phyloP scores from a whole-genome alignment of 2,113 vertebrate species.

The Maccullochella peelii region DNA sequence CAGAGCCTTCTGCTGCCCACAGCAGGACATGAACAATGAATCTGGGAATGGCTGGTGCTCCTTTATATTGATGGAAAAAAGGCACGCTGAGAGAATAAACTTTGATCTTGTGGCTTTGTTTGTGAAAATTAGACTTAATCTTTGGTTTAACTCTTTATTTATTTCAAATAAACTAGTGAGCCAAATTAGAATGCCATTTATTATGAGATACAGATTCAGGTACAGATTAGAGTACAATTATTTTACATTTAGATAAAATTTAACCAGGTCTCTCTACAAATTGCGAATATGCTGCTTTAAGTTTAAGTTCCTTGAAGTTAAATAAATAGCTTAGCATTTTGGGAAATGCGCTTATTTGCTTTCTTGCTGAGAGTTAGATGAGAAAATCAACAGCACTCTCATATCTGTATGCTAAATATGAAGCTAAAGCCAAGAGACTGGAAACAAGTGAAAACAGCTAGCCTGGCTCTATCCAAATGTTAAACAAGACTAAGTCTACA shows the following conservation, averaged over 20 bases:
- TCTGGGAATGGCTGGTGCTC: not conserved
- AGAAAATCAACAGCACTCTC: not conserved
- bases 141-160: not conserved
- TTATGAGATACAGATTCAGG: not conserved
- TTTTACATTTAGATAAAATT: not conserved
- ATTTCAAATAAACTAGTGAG: conserved; percentile 1
- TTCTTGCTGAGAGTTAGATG: not conserved
- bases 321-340: not conserved
- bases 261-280: not conserved
- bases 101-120: conserved; percentile 16
- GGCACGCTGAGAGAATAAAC: conserved; percentile 22
- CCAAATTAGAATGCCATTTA: not conserved
- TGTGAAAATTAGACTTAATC: not conserved
- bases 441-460: not conserved
- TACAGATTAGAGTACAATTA: not conserved
- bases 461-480: not conserved
- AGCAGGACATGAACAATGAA: conserved; percentile 36
- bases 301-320: not conserved
- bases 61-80: conserved; percentile 19
- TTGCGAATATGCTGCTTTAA: not conserved
- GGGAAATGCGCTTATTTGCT: not conserved
- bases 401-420: not conserved
- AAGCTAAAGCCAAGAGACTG: not conserved
- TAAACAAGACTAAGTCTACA: not conserved
- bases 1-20: conserved; percentile 15